Percentiles rank a stretch among this genome's conserved stretches.
Evolutionary conservation across 2,888 invertebrate genomes (phyloP).

Genomic region (Drosophila borealis): DNA sequence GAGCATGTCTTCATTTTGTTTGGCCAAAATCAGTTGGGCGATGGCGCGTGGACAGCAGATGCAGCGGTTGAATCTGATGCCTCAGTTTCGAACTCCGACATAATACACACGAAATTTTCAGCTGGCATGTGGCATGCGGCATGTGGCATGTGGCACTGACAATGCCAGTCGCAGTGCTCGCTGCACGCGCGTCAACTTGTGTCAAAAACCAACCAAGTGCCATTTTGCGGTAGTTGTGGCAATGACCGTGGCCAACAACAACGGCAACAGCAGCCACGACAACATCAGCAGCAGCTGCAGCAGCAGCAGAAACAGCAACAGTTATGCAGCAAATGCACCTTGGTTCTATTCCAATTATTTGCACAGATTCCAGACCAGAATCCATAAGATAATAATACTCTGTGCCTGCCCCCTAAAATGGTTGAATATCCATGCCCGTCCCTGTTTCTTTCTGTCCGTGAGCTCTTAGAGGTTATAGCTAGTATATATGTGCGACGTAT

Average conservation of each 20-base stretch:
- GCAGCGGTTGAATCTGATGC: slow-evolving; percentile 20
- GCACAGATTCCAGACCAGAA: too few relatives aligned
- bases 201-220: slow-evolving; percentile 76
- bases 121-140: slow-evolving; percentile 48
- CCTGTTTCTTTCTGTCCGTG: too few relatives aligned
- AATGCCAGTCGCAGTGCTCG: slow-evolving; percentile 37
- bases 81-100: slow-evolving; percentile 13
- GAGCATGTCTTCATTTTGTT: slow-evolving; percentile 66
- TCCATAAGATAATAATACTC: not conserved
- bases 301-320: slow-evolving; percentile 44
- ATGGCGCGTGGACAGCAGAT: slow-evolving; percentile 51
- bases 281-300: slow-evolving; percentile 17
- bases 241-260: slow-evolving; percentile 55
- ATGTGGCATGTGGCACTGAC: slow-evolving; percentile 55
- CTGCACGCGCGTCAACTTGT: slow-evolving; percentile 57
- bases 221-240: slow-evolving; percentile 72
- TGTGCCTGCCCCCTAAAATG: too few relatives aligned
- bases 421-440: too few relatives aligned
- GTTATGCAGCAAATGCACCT: slow-evolving; percentile 45
- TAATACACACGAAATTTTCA: slow-evolving; percentile 52
- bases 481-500: too few relatives aligned
- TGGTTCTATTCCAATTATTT: slow-evolving; percentile 19
- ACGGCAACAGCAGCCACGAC: slow-evolving; percentile 23
- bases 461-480: too few relatives aligned
- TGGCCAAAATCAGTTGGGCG: slow-evolving; percentile 67